These are phyloP conservation scores for Linepithema humile DNA, from an alignment of 1,140 invertebrate species.

Conservation along the genomic window DNA sequence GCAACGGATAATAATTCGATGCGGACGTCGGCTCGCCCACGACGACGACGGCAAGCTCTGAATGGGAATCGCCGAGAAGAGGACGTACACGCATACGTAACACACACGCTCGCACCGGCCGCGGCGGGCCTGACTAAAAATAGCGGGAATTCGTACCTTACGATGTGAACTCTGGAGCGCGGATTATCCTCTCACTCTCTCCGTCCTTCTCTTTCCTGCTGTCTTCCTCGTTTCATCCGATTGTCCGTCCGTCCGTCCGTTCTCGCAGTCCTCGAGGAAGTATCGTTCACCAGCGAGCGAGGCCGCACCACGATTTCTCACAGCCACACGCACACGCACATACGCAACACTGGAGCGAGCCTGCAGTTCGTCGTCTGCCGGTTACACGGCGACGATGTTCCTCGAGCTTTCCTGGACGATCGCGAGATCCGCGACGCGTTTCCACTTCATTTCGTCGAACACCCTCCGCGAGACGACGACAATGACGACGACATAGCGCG, in stretches of 20 bases:
- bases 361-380: constrained; percentile 56
- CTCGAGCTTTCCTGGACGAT: constrained; percentile 61
- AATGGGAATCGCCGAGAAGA: constrained; percentile 69
- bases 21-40: constrained; percentile 21
- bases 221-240: constrained; percentile 13
- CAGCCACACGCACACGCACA: neutral
- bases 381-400: constrained; percentile 8
- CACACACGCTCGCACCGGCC: neutral
- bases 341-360: neutral
- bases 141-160: constrained; percentile 79
- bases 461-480: constrained; percentile 62
- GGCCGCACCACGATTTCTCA: constrained; percentile 64
- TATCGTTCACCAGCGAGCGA: constrained; percentile 14
- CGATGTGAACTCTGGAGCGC: constrained; percentile 78
- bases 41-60: constrained; percentile 58
- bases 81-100: neutral
- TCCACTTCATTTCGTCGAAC: constrained; percentile 81
- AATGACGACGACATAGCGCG: constrained; percentile 75
- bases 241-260: constrained; percentile 21
- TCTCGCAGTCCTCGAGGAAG: constrained; percentile 22
- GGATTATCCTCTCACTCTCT: constrained; percentile 74
- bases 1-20: neutral
- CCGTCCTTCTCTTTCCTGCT: constrained; percentile 32
- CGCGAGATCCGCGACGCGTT: constrained; percentile 66
- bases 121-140: constrained; percentile 70